Percentiles rank a stretch among this genome's conserved stretches.
phyloP scores from a whole-genome alignment of 2,888 invertebrate species.

The Lutraria lutraria region DNA sequence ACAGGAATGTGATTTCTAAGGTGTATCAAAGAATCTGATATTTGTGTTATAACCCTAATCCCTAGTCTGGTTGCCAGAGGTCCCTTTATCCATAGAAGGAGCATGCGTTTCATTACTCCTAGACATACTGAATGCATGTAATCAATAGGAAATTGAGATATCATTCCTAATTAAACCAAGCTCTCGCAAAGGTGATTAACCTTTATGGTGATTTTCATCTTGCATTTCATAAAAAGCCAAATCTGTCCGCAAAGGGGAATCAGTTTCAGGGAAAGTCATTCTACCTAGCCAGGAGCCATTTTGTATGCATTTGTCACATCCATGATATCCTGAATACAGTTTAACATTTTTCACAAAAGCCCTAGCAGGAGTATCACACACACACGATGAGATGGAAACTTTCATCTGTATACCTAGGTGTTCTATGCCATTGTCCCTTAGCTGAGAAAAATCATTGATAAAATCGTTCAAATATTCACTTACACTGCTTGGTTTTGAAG shows the following conservation, averaged over 20 bases:
- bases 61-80: constrained; percentile 33
- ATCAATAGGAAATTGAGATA: constrained; percentile 79
- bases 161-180: constrained; percentile 68
- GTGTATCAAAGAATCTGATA: constrained; percentile 55
- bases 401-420: too few relatives aligned
- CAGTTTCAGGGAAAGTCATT: constrained; percentile 59
- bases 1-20: constrained; percentile 60
- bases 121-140: constrained; percentile 83
- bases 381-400: neutral
- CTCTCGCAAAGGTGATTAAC: constrained; percentile 60
- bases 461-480: constrained; percentile 32
- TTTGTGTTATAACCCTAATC: too few relatives aligned
- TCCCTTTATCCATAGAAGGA: constrained; percentile 72
- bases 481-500: constrained; percentile 33
- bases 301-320: constrained; percentile 80
- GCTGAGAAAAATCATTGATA: constrained; percentile 29
- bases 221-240: constrained; percentile 65
- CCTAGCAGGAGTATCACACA: constrained; percentile 80
- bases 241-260: constrained; percentile 61
- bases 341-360: constrained; percentile 75
- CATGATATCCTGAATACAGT: constrained; percentile 78
- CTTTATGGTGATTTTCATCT: constrained; percentile 70
- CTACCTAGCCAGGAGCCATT: constrained; percentile 56
- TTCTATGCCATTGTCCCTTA: too few relatives aligned
- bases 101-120: constrained; percentile 75